Percentiles rank a stretch among this genome's conserved stretches.
phyloP scores from a whole-genome alignment of 2,888 invertebrate genomes.

The Drosophila kokeensis region DNA sequence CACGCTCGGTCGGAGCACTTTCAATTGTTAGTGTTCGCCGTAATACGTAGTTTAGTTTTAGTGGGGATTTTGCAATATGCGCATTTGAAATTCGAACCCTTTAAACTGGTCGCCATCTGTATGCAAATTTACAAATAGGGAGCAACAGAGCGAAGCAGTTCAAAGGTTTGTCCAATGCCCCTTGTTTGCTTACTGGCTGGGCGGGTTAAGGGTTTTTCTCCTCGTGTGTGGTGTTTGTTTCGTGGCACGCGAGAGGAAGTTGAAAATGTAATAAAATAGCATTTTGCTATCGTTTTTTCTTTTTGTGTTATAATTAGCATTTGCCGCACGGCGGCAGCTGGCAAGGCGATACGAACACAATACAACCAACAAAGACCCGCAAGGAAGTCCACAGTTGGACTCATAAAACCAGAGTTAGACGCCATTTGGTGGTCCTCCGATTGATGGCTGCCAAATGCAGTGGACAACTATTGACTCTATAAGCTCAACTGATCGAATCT shows the following conservation, averaged over 20 bases:
- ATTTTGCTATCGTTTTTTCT: constrained; percentile 30
- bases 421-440: constrained; percentile 41
- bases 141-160: constrained; percentile 2
- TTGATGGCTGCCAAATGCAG: constrained; percentile 35
- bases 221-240: constrained; percentile 8
- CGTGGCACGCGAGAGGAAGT: constrained; percentile 64
- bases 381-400: constrained; percentile 20
- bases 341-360: constrained; percentile 8
- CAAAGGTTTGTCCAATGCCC: constrained; percentile 12
- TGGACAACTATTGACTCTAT: constrained; percentile 24
- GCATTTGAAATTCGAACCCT: constrained; percentile 37
- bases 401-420: constrained; percentile 41
- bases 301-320: constrained; percentile 68
- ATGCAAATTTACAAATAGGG: constrained; percentile 48
- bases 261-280: constrained; percentile 61
- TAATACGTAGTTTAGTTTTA: constrained; percentile 37
- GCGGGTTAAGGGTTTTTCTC: neutral
- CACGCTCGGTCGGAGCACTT: neutral
- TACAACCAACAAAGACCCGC: neutral
- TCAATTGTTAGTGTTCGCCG: constrained; percentile 15
- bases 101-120: constrained; percentile 47
- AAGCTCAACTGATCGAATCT: neutral
- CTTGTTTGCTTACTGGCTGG: constrained; percentile 14
- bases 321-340: constrained; percentile 70
- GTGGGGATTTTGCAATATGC: constrained; percentile 28